Evolutionary conservation across 2,797 vertebrate genomes (phyloP), one percentile per base, ranked within the genome.

Genomic region (Fistularia commersonii): DNA sequence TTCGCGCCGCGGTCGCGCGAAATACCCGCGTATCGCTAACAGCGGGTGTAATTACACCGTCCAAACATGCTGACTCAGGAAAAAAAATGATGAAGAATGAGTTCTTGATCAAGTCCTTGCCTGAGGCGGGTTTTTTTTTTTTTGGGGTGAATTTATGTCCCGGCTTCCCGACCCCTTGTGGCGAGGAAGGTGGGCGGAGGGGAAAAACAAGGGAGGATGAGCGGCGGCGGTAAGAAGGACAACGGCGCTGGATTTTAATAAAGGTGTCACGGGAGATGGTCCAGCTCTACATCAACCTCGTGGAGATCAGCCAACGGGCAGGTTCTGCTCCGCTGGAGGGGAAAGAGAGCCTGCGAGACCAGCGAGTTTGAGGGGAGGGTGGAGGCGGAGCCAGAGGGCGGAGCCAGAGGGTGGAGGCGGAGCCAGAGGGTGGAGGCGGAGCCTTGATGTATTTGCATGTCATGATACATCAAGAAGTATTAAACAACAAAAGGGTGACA

Each of bases 71-170:
- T 89, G 88, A 89, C 85, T 87, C 76, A n/a, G n/a, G 68, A 74
- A 74, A 77, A 77, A 81, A 89, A 85, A 83, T 83, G 66, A 78
- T 87, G 84, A 89, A 79, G 80, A 87, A 88, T 87, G 74, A 76
- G 74, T 57, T 54, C 54, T 70, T 78, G 77, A 82, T 85, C 78
- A 87, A 88, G 85, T 88, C 87, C 87, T 91, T 89, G 87, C 89
- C 86, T 81, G 62, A 43, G 80, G 88, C 79, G 8, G 51, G 66
- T 45, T 15, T n/a, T n/a, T n/a, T n/a, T n/a, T n/a, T n/a, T n/a
- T n/a, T n/a, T n/a, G n/a, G n/a, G 0, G 66, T 71, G 74, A 80
- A 90, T 88, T 86, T 86, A 87, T 89, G 85, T 85, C 81, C 77
- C 72, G n/a, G n/a, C 60, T 65, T 71, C 59, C 53, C 66, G 54